Percentiles rank a stretch among this genome's conserved stretches.
Evolutionary conservation across 2,797 vertebrate genomes (phyloP).

Genomic region (Eupleurogrammus muticus): DNA sequence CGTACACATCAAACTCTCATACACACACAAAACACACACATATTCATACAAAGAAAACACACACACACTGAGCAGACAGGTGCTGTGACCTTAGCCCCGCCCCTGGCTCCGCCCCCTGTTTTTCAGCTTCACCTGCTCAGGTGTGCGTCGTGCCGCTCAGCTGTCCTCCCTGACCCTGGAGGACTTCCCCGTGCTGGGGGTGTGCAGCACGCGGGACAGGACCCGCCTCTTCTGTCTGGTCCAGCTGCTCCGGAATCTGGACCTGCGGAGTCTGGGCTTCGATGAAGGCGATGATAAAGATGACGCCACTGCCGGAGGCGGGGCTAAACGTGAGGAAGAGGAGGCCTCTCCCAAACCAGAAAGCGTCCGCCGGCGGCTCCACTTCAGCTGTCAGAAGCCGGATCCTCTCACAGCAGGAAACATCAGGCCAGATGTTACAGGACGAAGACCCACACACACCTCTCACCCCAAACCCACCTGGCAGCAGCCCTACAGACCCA

Average conservation of each 20-base stretch:
- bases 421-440: constrained; percentile 14
- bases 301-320: constrained; percentile 15
- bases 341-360: constrained; percentile 43
- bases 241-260: constrained; percentile 86
- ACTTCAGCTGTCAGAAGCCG: constrained; percentile 70
- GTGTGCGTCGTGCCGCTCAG: constrained; percentile 84
- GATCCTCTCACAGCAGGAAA: constrained; percentile 34
- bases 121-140: constrained; percentile 84
- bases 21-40: too few species aligned
- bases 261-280: constrained; percentile 67
- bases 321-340: constrained; percentile 6
- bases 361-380: constrained; percentile 82
- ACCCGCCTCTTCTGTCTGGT: constrained; percentile 89
- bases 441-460: neutral
- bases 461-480: constrained; percentile 1
- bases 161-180: constrained; percentile 86
- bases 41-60: too few species aligned
- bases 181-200: constrained; percentile 88
- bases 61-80: too few species aligned
- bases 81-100: too few species aligned
- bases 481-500: too few species aligned
- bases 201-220: constrained; percentile 86
- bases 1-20: too few species aligned
- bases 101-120: constrained; percentile 12
- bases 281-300: constrained; percentile 16